phyloP scores from a whole-genome alignment of 2,797 vertebrate genomes.

The Nannoperca australis region DNA sequence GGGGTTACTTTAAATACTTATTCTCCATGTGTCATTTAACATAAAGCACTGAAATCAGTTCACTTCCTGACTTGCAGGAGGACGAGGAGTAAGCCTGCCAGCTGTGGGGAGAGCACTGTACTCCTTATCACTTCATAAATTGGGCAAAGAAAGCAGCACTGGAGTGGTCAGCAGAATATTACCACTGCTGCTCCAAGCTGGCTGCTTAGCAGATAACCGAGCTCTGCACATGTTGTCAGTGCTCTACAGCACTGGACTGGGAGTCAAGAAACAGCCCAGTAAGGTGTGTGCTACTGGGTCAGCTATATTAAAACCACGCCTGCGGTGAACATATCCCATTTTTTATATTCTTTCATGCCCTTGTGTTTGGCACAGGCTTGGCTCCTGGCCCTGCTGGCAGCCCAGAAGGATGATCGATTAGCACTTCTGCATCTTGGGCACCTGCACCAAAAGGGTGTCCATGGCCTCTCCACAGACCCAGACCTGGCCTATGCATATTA shows the following conservation, averaged over 20 bases:
- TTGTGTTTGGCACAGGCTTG: slow-evolving; percentile 78
- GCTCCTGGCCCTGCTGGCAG: slow-evolving; percentile 83
- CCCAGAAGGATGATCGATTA: slow-evolving; percentile 84
- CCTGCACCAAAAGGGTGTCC: slow-evolving; percentile 82
- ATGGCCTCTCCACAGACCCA: slow-evolving; percentile 70
- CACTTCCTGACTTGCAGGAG: slow-evolving; percentile 54
- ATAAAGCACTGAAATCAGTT: slow-evolving; percentile 13
- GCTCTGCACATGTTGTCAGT: slow-evolving; percentile 84
- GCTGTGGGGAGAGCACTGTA: slow-evolving; percentile 79
- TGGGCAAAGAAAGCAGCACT: slow-evolving; percentile 55
- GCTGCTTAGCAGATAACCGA: slow-evolving; percentile 81
- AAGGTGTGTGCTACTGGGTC: slow-evolving; percentile 76
- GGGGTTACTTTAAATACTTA: not conserved
- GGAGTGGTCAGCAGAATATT: slow-evolving; percentile 68
- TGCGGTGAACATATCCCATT: slow-evolving; percentile 1
- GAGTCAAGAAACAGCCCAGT: slow-evolving; percentile 70
- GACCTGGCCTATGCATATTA: slow-evolving; percentile 88
- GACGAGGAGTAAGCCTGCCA: slow-evolving; percentile 45
- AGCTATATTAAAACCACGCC: not conserved
- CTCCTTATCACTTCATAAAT: slow-evolving; percentile 71
- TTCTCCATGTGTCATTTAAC: not conserved
- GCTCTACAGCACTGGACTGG: slow-evolving; percentile 82
- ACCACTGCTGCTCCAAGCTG: slow-evolving; percentile 84
- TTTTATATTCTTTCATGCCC: slow-evolving; percentile 5
- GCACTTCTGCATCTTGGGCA: slow-evolving; percentile 85